Evolutionary conservation across 2,797 vertebrate species (phyloP), one percentile per base, ranked within the genome.

Genomic region (Thunnus albacares): DNA sequence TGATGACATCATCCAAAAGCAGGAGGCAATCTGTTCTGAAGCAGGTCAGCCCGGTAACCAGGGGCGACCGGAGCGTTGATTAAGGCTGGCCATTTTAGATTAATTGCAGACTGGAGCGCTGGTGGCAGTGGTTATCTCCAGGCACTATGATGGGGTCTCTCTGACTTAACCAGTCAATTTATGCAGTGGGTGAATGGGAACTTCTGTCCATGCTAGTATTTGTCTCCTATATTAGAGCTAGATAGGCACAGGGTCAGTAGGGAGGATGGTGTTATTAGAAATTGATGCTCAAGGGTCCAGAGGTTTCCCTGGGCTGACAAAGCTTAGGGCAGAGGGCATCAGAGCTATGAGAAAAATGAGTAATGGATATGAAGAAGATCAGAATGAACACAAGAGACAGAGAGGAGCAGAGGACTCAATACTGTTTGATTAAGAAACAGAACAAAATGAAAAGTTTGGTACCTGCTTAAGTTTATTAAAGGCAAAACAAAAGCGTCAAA

Each of bases 61-160:
- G 69, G 72, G 83, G 80, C 80, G 56, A 90, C 65, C 8, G 64
- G 28, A 70, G 63, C 28, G 41, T 86, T 91, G 80, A 93, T 89
- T 90, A 89, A 88, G 65, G 66, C 62, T 49, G 79, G 70, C 75
- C 78, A 62, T 88, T 89, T 90, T 58, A 87, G 85, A 92, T 90
- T 91, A 91, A 92, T 91, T 87, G 81, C 57, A 12, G 53, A 69
- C 45, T 45, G 58, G 77, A 75, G 78, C 71, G 53, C 63, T 73
- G 79, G 75, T 83, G 81, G 83, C 77, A 71, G 81, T 56, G 71
- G 28, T 66, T 75, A 65, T 79, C 86, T 86, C 66, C 35, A 3
- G 78, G 83, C 84, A 22, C 69, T 38, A 7, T 57, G 75, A 80
- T 70, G 74, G 58, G 68, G 78, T 73, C 81, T 62, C 62, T 57